Evolutionary conservation across 2,113 vertebrate species (phyloP), one percentile per base, ranked within the genome.

Genomic region (Carassius carassius): DNA sequence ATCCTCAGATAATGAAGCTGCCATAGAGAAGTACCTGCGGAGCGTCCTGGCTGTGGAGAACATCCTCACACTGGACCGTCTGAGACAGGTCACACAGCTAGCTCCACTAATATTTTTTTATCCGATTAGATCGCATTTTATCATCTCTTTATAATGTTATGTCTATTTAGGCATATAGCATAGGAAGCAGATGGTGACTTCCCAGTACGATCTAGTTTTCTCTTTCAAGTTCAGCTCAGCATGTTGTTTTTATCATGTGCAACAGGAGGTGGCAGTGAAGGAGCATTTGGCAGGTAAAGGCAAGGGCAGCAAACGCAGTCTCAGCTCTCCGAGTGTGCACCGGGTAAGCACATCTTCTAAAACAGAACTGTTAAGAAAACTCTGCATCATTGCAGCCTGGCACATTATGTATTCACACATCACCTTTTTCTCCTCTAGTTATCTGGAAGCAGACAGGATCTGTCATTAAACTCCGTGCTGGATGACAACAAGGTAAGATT

Each of bases 281-380:
- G 98, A 99, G 87, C 97, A 98, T 85, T 89, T 98, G 83, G 94
- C 95, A 0, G 94, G 95, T 12, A 97, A 96, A 93, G 96, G 96
- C 35, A 97, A 95, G 87, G 94, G 97, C 60, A 96, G 6, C 89
- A 94, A 96, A 86, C 93, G 96, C 82, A 99, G 98, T 85, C 91
- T 98, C 44, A 99, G 98, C 92, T 99, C 98, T 58, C 98, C 98
- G 44, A 99, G 95, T 1, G 97, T 99, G 65, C 95, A 99, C 90
- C 91, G 97, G 89, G 98, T 99, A 94, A 95, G 81, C 2, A 5
- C 60, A 69, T 21, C 63, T 81, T 81, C 79, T 32, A 9, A n/a
- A 41, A 82, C 12, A 54, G 51, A 12, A 74, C 4, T 47, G 10
- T 44, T 10, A 44, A 44, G 44, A 3, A 44, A 44, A 21, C n/a